Base-by-base conservation (phyloP, 2,888 invertebrate genomes). In the Lamproptera curius region DNA sequence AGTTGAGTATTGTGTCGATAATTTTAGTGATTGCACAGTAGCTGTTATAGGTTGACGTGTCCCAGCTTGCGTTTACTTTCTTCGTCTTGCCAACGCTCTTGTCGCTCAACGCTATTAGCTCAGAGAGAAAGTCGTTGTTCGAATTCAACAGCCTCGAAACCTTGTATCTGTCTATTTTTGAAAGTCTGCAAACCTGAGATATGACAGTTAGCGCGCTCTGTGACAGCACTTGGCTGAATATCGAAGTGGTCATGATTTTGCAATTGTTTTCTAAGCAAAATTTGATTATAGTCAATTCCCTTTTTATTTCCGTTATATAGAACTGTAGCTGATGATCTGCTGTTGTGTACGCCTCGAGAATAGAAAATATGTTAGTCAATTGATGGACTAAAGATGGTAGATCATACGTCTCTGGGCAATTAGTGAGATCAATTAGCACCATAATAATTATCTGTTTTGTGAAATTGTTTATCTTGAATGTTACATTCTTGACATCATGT, bases 1-100 rank as follows among this genome's bases (percentile, higher is more conserved):
- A 77, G 55, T 74, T 77, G 20, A 87, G 62, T 58, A 89, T 77
- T 35, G 82, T 84, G 54, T 89, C 85, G 51, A 89, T 86, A 36
- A 89, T 70, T 57, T 82, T 86, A 9, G 83, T 77, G 45, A 90
- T 76, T 28, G 89, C 86, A 63, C 88, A 87, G 55, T 86, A 90
- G 54, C 87, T 84, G 53, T 83, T 88, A 54, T 88, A 89, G 1
- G 81, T 84, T 44, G 85, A 76, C 43, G 83, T 71, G 61, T 89
- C 87, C 88, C 88, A 88, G 52, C 76, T 77, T 1, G 70, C 57
- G 44, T 51, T 59, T 38, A 52, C 55, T 35, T 67, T 62, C n/a
- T 66, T 68, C 46, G 40, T 57, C 52, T 65, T 74, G 31, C 52
- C 50, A 33, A 66, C 63, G 36, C 51, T 60, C 58, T 76, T 75